Base-by-base conservation (phyloP, 2,888 invertebrate genomes). In the Lithophane socia region DNA sequence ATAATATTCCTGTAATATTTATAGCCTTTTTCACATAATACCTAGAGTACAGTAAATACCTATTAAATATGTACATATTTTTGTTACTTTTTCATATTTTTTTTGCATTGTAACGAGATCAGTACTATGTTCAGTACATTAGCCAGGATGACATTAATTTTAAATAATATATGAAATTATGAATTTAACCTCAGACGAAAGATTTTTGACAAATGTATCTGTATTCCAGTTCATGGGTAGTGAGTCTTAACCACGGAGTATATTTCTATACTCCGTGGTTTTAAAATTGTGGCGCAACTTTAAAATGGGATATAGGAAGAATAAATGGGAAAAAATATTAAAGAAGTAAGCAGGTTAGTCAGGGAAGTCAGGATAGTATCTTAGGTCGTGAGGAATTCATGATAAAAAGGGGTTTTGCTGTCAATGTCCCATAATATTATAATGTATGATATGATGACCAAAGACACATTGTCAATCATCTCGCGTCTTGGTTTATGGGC, bases 51-150 rank as follows among this genome's bases (percentile, higher is more conserved):
- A 75, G 72, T 79, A 79, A 82, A 79, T 68, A 77, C 54, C 69
- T 75, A 72, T 63, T 69, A 67, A 61, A 76, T 75, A 74, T 76
- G 61, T 77, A 73, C 64, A 71, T 72, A 69, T 66, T 69, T 84
- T 56, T 67, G 47, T 72, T 61, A 64, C 18, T 54, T 67, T 75
- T 87, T 49, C 42, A 42, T 56, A 47, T 56, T 64, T 77, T 75
- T 73, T 61, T 86, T 75, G 77, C 75, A 86, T 83, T 83, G 58
- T 72, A 80, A 67, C 82, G 85, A 70, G 74, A 82, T 79, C 86
- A 65, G 79, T 73, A 87, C 78, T 63, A 42, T 54, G 18, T 58
- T 73, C 63, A 83, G 83, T 69, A 78, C 61, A 60, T 76, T 66
- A 75, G 84, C 83, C 79, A 83, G 63, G 74, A 64, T 49, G 42